Conservation (phyloP, 2,888 invertebrate genomes). For the Epinotia nisella region DNA sequence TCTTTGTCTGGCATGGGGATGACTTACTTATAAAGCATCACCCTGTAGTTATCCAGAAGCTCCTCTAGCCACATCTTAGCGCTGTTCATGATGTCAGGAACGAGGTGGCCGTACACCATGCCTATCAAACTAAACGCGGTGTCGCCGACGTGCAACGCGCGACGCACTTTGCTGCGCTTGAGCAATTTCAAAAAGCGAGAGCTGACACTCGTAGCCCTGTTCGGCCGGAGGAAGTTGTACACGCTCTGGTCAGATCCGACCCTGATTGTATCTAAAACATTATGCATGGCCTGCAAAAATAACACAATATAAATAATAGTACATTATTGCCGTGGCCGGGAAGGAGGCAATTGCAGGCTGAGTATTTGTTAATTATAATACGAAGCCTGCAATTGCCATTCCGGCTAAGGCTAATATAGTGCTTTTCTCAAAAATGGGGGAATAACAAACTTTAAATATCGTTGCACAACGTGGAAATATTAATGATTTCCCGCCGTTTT, state of each 20-base stretch:
- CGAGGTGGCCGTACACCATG: conserved; percentile 78
- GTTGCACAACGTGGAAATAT: no score
- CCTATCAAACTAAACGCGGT: conserved; percentile 77
- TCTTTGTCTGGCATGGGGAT: no score
- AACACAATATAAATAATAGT: no score
- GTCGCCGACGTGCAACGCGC: conserved; percentile 81
- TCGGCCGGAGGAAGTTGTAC: conserved; percentile 80
- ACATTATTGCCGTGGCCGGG: no score
- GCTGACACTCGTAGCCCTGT: conserved; percentile 50
- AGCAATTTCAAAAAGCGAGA: conserved; percentile 72
- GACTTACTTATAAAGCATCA: conserved; percentile 86
- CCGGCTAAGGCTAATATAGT: no score
- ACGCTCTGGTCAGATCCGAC: conserved; percentile 71
- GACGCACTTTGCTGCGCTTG: conserved; percentile 72
- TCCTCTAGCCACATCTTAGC: conserved; percentile 84
- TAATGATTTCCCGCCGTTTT: no score
- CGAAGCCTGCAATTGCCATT: no score
- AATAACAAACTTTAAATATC: no score
- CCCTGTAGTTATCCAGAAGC: conserved; percentile 80
- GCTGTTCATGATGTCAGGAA: conserved; percentile 84
- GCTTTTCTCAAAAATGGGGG: no score
- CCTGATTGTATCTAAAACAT: not conserved
- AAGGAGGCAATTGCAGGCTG: no score
- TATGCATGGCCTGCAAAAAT: no score
- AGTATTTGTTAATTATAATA: no score